Conservation (phyloP, 2,888 invertebrate species). For the Callinectes sapidus region DNA sequence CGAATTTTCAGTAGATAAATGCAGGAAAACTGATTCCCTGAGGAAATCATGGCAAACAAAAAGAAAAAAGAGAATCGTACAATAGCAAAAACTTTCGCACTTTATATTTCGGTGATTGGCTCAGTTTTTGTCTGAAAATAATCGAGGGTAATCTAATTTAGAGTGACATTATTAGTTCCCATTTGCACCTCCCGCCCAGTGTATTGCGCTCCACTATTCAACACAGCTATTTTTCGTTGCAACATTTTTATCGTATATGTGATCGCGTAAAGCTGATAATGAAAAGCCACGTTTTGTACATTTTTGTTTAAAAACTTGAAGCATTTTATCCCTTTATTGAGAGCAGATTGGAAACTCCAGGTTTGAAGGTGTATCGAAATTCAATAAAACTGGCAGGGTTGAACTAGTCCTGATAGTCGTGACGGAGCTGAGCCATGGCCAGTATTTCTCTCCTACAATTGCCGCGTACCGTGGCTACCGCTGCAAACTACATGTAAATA, state of each 20-base stretch:
- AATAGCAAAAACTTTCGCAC: background rate
- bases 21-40: background rate
- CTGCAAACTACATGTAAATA: background rate
- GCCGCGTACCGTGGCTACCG: background rate
- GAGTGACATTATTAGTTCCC: background rate
- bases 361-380: conserved; percentile 24
- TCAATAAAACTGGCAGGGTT: conserved; percentile 20
- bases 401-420: background rate
- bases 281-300: background rate
- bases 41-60: background rate
- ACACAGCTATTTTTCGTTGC: background rate
- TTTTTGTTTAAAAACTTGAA: background rate
- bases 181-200: conserved; percentile 9
- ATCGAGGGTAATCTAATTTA: background rate
- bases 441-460: background rate
- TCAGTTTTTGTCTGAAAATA: conserved; percentile 8
- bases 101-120: background rate
- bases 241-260: background rate
- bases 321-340: background rate
- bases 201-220: background rate
- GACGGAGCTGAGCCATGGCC: background rate
- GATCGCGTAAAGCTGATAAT: conserved; percentile 19
- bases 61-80: background rate
- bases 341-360: conserved; percentile 9
- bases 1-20: background rate